Evolutionary conservation across 1,140 invertebrate genomes (phyloP).

Genomic region (Oncopeltus fasciatus): DNA sequence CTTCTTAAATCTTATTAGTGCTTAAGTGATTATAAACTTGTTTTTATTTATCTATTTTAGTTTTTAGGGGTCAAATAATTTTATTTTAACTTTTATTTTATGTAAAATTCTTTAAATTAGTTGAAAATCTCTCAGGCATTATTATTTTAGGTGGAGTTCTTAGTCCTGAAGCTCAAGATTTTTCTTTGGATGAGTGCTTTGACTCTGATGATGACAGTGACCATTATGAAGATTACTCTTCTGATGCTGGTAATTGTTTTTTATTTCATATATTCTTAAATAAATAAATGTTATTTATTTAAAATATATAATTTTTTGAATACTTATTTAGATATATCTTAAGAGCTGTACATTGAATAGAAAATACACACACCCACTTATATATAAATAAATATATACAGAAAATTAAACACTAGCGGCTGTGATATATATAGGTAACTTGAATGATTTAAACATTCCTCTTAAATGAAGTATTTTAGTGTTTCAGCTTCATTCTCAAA

Average conservation of each 20-base stretch:
- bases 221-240: conserved; percentile 71
- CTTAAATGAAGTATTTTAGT: too few relatives aligned
- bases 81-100: conserved; percentile 2
- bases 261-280: neutral
- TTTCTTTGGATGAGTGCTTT: conserved; percentile 68
- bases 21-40: neutral
- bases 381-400: too few relatives aligned
- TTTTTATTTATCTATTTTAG: neutral
- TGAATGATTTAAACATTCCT: too few relatives aligned
- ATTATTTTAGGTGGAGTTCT: conserved; percentile 44
- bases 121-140: conserved; percentile 13
- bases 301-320: neutral
- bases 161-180: conserved; percentile 64
- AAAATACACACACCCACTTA: too few relatives aligned
- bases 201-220: conserved; percentile 68
- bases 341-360: too few relatives aligned
- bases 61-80: neutral
- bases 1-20: neutral
- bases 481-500: too few relatives aligned
- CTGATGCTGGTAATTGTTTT: conserved; percentile 51
- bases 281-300: neutral
- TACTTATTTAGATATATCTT: too few relatives aligned
- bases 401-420: too few relatives aligned
- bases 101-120: too few relatives aligned
- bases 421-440: too few relatives aligned